Percentiles rank a stretch among this genome's conserved stretches.
These are phyloP conservation scores for Synaphobranchus kaupii DNA, from an alignment of 2,797 vertebrate genomes.

Conservation along the genomic window DNA sequence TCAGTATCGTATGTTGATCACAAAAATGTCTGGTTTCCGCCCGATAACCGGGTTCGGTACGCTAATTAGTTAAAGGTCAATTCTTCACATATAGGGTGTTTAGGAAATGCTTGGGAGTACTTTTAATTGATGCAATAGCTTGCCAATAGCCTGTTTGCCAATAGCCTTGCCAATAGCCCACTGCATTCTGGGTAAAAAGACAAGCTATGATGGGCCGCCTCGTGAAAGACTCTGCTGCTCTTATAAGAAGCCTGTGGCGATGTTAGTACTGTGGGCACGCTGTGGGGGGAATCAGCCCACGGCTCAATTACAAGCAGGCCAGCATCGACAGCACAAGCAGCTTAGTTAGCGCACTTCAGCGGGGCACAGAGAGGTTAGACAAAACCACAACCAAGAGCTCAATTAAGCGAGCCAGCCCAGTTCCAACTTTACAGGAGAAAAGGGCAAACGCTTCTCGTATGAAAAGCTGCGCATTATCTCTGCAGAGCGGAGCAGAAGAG, in stretches of 20 bases:
- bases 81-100: neutral
- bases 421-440: too few species aligned
- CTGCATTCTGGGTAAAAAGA: neutral
- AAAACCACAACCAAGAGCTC: too few species aligned
- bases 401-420: too few species aligned
- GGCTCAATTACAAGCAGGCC: neutral
- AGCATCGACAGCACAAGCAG: neutral
- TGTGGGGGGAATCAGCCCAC: neutral
- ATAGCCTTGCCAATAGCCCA: too few species aligned
- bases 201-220: neutral
- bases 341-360: neutral
- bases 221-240: neutral
- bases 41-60: too few species aligned
- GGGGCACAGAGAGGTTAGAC: neutral
- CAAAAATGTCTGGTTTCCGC: too few species aligned
- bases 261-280: neutral
- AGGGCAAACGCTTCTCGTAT: neutral
- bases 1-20: too few species aligned
- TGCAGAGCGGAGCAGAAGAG: neutral
- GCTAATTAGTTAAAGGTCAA: neutral
- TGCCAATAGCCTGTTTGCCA: too few species aligned
- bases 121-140: too few species aligned
- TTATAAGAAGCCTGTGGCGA: neutral
- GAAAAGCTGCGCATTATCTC: neutral
- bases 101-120: neutral